These are phyloP conservation scores for Pristionchus maxplancki DNA, from an alignment of 2,888 invertebrate genomes.

Conservation along the genomic window DNA sequence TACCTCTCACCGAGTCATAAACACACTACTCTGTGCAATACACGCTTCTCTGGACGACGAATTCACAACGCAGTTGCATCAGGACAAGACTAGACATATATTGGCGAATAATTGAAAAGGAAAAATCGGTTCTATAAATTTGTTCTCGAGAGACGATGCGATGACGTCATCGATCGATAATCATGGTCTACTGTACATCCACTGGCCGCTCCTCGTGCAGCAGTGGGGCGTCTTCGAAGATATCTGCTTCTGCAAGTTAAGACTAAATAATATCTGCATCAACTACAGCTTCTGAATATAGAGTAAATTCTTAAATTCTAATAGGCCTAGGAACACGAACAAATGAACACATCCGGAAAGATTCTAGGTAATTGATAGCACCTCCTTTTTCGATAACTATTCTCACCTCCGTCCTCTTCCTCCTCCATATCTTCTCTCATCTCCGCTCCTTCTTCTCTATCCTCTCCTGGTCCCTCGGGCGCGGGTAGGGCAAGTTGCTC, in stretches of 20 bases:
- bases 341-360: no score
- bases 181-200: constrained; percentile 32
- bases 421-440: constrained; percentile 1
- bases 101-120: not conserved
- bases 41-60: constrained; percentile 23
- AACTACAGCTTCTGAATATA: no score
- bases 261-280: no score
- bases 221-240: constrained; percentile 7
- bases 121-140: not conserved
- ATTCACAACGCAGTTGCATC: constrained; percentile 33
- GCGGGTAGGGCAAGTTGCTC: not conserved
- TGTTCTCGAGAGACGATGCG: not conserved
- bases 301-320: no score
- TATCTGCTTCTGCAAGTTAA: not conserved
- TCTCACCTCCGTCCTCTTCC: not conserved
- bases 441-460: not conserved
- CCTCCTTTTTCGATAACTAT: no score
- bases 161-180: constrained; percentile 36
- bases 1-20: constrained; percentile 29
- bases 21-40: constrained; percentile 6
- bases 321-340: no score
- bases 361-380: no score
- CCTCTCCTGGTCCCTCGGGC: not conserved
- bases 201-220: constrained; percentile 19
- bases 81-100: not conserved